Conservation (phyloP, 2,113 vertebrate genomes). For the Nothoprocta perdicaria region DNA sequence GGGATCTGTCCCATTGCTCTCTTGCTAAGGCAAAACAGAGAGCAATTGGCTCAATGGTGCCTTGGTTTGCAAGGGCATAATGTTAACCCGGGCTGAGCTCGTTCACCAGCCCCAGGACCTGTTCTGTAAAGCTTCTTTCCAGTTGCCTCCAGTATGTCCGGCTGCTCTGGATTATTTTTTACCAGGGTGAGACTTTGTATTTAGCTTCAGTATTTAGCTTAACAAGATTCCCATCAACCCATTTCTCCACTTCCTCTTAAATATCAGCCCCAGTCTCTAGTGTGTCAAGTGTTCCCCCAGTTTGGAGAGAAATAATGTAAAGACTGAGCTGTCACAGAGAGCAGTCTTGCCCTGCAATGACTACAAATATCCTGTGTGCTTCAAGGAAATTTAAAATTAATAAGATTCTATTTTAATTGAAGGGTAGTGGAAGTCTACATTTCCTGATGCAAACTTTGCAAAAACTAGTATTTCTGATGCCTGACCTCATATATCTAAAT, state of each 20-base stretch:
- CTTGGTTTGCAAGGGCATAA: accelerated
- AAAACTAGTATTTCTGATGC: constrained; percentile 16
- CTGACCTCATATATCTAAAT: constrained; percentile 14
- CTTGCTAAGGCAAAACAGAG: too few relatives aligned
- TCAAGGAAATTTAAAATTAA: constrained; percentile 1
- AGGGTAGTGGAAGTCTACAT: neutral
- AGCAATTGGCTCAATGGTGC: too few relatives aligned
- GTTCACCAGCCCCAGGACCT: neutral
- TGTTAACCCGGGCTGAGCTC: too few relatives aligned
- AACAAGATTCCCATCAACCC: neutral
- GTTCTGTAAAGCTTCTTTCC: neutral
- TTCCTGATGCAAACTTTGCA: neutral
- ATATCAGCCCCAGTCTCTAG: neutral
- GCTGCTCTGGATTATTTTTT: neutral
- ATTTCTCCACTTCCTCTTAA: neutral
- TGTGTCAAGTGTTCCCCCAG: accelerated
- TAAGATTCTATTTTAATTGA: constrained; percentile 21
- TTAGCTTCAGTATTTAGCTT: neutral
- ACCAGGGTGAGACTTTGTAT: neutral
- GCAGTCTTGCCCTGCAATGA: neutral
- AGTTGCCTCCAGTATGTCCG: too few relatives aligned
- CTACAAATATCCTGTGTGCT: neutral
- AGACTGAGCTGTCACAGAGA: neutral
- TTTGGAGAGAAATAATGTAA: neutral
- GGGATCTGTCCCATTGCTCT: too few relatives aligned